Evolutionary conservation across 2,113 vertebrate species (phyloP), one percentile per base, ranked within the genome.

Genomic region (Plecotus auritus): DNA sequence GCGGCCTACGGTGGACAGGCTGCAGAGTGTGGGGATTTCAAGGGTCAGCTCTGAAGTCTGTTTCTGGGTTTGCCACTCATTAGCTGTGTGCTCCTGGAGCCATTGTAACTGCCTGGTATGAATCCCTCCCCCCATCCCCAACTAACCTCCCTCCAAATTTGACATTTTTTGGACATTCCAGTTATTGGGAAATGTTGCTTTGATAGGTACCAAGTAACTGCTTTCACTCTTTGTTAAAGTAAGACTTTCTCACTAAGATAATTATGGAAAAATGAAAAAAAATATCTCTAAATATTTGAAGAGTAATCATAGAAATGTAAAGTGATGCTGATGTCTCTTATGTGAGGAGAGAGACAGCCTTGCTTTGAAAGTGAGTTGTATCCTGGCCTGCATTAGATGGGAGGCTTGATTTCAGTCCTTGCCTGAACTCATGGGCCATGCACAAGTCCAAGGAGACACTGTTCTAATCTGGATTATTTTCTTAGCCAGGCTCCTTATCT

Each of bases 281-380:
- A 35, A 51, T 23, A 16, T 23, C 35, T 85, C 40, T 86, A 83
- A 86, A 69, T 85, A 94, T 37, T 45, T 95, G n/a, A 16, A 56
- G 3, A 83, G 45, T 22, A n/a, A 88, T 61, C 28, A 88, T 49
- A 77, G 77, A 66, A 64, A 72, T 13, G 30, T 32, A 73, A 61
- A 78, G 35, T 66, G 28, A 37, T 54, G 73, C 26, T 88, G 59
- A 61, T 61, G 59, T 61, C 59, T 61, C 59, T 26, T 61, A 61
- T 47, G 3, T 30, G 18, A 94, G 49, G 14, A 17, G 16, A 76
- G 67, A 91, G n/a, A 40, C 2, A 5, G 32, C 45, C 37, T 70
- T 51, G 47, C 1, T 45, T 32, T 80, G 37, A 67, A 59, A 67
- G 47, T 2, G 10, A 13, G 18, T 7, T 56, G 35, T 14, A 26